Percentiles rank a stretch among this genome's conserved stretches.
phyloP scores from a whole-genome alignment of 2,113 vertebrate species.

The Corvus moneduloides region DNA sequence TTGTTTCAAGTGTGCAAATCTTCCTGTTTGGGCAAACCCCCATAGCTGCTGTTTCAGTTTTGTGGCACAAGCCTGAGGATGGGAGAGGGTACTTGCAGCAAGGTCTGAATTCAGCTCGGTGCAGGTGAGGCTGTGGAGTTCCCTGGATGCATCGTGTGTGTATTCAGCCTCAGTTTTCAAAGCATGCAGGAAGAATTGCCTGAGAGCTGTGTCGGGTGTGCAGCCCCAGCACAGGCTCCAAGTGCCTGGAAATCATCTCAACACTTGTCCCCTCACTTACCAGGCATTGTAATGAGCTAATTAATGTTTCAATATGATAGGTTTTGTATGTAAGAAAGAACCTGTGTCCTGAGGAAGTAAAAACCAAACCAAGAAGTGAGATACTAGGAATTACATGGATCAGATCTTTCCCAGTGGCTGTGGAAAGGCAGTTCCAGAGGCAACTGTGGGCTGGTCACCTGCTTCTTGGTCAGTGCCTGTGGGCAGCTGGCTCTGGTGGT shows the following conservation, averaged over 20 bases:
- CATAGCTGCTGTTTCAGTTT: neutral
- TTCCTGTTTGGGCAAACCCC: neutral
- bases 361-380: neutral
- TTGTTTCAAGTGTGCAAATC: neutral
- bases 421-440: neutral
- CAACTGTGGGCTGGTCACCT: neutral
- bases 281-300: neutral
- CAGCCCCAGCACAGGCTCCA: neutral
- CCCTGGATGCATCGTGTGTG: neutral
- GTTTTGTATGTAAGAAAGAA: neutral
- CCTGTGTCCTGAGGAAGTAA: neutral
- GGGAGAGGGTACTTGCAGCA: neutral
- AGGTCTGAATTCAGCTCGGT: neutral
- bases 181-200: neutral
- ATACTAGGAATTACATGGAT: neutral
- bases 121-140: neutral
- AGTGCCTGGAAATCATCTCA: neutral
- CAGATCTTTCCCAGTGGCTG: neutral
- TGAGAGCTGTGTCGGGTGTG: neutral
- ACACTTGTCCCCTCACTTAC: neutral
- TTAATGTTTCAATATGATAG: neutral
- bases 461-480: neutral
- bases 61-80: neutral
- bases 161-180: neutral
- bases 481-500: neutral